These are phyloP conservation scores for Diacarnus erythraeanus DNA, from an alignment of 37 sponge, comb jelly and placozoan genomes.

Conservation along the genomic window DNA sequence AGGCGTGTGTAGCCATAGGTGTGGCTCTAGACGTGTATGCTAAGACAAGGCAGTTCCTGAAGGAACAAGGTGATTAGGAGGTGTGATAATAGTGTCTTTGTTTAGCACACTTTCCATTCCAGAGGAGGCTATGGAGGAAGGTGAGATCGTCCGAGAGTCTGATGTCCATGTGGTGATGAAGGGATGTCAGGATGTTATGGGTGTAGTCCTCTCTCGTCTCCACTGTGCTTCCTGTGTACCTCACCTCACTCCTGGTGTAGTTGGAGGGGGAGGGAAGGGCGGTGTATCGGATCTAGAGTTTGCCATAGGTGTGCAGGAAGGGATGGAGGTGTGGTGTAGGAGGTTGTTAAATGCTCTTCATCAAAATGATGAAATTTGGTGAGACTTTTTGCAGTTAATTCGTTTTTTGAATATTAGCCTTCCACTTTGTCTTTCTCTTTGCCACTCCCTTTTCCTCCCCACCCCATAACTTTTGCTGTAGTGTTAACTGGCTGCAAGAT, in stretches of 20 bases:
- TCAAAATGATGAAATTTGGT: slow-evolving; percentile 11
- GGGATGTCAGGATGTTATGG: slow-evolving; percentile 1
- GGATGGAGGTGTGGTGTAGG: slow-evolving; percentile 14
- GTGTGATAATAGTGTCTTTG: background rate
- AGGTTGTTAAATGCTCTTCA: background rate
- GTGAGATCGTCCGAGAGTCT: slow-evolving; percentile 25
- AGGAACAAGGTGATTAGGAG: slow-evolving; percentile 18
- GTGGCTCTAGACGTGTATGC: slow-evolving; percentile 4
- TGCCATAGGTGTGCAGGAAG: slow-evolving; percentile 22
- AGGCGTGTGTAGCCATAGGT: slow-evolving; percentile 10
- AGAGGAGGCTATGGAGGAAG: slow-evolving; percentile 49
- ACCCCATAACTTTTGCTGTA: too few species aligned
- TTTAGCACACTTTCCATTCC: background rate
- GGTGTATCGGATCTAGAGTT: slow-evolving; percentile 2
- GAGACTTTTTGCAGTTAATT: too few species aligned
- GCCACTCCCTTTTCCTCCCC: too few species aligned
- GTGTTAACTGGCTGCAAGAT: slow-evolving; percentile 31
- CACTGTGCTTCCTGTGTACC: slow-evolving; percentile 13
- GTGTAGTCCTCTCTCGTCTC: slow-evolving; percentile 21
- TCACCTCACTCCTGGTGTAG: slow-evolving; percentile 26
- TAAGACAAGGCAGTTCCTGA: background rate
- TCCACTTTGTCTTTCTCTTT: too few species aligned
- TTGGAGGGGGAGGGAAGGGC: background rate
- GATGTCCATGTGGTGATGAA: background rate
- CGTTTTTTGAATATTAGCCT: too few species aligned